phyloP scores from a whole-genome alignment of 2,888 invertebrate species.

The Campoplex capitator region DNA sequence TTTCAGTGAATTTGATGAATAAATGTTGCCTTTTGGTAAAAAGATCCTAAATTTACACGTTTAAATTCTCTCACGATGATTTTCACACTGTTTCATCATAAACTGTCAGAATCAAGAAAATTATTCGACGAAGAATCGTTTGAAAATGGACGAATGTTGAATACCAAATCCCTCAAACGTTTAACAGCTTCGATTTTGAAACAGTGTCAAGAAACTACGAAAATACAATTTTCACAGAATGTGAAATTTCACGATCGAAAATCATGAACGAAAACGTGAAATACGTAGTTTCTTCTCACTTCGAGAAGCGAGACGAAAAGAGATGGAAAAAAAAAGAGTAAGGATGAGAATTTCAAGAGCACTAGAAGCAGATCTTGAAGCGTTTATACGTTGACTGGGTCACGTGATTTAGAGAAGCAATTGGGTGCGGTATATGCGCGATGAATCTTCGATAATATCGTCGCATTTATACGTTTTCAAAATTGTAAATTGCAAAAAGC shows the following conservation, averaged over 20 bases:
- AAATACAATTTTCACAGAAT: slow-evolving; percentile 10
- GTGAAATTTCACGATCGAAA: slow-evolving; percentile 19
- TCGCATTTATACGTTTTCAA: neutral
- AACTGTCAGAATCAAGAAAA: neutral
- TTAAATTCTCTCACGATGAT: neutral
- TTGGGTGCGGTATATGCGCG: neutral
- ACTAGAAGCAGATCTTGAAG: neutral
- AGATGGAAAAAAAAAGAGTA: neutral
- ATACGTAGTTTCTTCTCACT: slow-evolving; percentile 14
- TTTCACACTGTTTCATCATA: neutral
- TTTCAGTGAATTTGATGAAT: neutral
- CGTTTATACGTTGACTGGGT: slow-evolving; percentile 17
- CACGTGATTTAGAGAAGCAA: slow-evolving; percentile 44
- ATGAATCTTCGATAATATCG: slow-evolving; percentile 51
- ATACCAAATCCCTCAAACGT: neutral
- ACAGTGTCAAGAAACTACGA: slow-evolving; percentile 10
- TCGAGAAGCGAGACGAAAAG: neutral
- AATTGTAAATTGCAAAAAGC: neutral
- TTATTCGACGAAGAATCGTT: no score
- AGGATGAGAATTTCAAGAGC: slow-evolving; percentile 30
- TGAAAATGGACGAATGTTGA: neutral
- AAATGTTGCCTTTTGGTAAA: neutral
- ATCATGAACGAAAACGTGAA: slow-evolving; percentile 16
- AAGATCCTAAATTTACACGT: neutral
- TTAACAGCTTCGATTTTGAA: neutral